Conservation (phyloP, 1,140 invertebrate genomes). For the Pygmarrhopalites habei region DNA sequence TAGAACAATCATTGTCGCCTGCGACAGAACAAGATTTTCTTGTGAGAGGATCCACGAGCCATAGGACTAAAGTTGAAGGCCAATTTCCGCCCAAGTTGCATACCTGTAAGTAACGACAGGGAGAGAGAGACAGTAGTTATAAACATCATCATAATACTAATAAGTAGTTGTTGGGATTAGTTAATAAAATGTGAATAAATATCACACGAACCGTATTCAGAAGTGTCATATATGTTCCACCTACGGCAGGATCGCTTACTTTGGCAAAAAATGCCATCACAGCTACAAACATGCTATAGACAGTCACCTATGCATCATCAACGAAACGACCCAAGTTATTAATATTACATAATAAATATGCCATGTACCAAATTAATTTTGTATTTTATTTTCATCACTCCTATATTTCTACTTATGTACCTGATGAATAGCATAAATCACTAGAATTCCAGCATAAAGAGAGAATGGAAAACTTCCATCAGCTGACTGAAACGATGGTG, state of each 20-base stretch:
- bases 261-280: constrained; percentile 75
- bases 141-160: no score
- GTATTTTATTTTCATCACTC: constrained; percentile 17
- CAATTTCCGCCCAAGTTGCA: constrained; percentile 96
- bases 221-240: constrained; percentile 99
- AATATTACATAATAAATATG: no score
- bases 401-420: constrained; percentile 47
- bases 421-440: constrained; percentile 82
- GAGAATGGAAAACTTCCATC: constrained; percentile 62
- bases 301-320: constrained; percentile 49
- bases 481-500: constrained; percentile 58
- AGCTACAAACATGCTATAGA: constrained; percentile 75
- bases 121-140: no score
- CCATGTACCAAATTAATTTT: no score
- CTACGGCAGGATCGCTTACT: constrained; percentile 85
- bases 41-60: constrained; percentile 84
- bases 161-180: no score
- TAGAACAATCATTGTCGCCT: constrained; percentile 34
- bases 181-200: no score
- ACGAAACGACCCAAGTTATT: background rate
- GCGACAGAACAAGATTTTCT: constrained; percentile 58
- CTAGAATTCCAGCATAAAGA: constrained; percentile 72
- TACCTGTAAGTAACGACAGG: no score
- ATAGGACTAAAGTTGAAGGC: constrained; percentile 86
- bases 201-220: constrained; percentile 93